Evolutionary conservation across 2,888 invertebrate species (phyloP), one percentile per base, ranked within the genome.

Genomic region (Parelbella ahira): DNA sequence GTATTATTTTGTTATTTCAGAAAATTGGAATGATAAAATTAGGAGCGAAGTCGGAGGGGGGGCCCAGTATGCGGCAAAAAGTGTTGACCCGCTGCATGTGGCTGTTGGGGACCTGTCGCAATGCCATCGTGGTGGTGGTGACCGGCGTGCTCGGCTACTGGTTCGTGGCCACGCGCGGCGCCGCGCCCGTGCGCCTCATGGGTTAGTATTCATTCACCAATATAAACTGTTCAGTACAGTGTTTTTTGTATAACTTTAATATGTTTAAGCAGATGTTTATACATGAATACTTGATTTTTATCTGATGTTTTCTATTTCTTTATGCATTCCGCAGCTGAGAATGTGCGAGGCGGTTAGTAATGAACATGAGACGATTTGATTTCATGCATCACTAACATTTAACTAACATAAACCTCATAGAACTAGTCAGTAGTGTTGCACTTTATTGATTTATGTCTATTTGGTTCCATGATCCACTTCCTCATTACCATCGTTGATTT

Each of bases 111-210:
- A 94, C 94, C 1, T 93, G 94, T 6, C 89, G 96, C 48, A 96
- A 96, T 76, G 95, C 96, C 9, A 91, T 96, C 56, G 88, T 96
- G 43, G 95, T 96, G n/a, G 75, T 96, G 7, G 72, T 91, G 9
- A 91, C 93, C 54, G 93, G 93, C 43, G 73, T 90, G 38, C 87
- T 96, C 45, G 94, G 93, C 51, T 92, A 84, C 76, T 89, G 90
- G 57, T 90, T 93, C 58, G 83, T 88, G 33, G 53, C 63, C 37
- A 68, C 80, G 19, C 86, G 84, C 4, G 88, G 80, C 4, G 57
- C 72, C 1, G 68, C 89, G 4, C 93, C 93, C 2, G 91, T 94
- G 53, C 89, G 89, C 49, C 88, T 94, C 33, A 94, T 94, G 64
- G 94, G 93, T 91, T 48, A 63, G 79, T 60, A 11, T 4, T 6